Conservation (phyloP, 1,140 invertebrate genomes). For the Campoletis sonorensis region DNA sequence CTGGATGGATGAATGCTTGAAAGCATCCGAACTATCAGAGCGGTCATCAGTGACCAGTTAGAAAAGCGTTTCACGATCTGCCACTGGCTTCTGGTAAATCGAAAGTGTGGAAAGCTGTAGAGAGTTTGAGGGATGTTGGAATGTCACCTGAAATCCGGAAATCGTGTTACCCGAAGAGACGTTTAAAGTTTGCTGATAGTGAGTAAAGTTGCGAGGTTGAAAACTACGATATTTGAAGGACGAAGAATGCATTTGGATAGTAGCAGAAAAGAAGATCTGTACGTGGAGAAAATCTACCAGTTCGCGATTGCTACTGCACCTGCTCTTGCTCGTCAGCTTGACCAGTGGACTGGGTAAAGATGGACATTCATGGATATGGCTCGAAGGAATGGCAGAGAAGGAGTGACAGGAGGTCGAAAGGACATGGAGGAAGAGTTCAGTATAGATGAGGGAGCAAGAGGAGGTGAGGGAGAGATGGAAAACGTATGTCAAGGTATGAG, state of each 20-base stretch:
- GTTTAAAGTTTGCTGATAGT: not conserved
- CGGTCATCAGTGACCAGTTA: not conserved
- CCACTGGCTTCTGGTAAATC: not conserved
- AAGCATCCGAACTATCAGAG: not conserved
- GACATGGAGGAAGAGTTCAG: conserved; percentile 38
- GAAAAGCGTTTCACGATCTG: not conserved
- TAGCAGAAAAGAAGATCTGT: not conserved
- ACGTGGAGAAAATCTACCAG: not conserved
- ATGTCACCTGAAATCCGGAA: conserved; percentile 32
- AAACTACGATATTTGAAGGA: not conserved
- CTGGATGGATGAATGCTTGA: not conserved
- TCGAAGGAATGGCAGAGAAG: not conserved
- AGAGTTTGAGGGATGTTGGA: not conserved
- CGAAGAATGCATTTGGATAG: not conserved
- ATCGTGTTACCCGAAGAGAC: conserved; percentile 9
- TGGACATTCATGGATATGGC: conserved; percentile 23
- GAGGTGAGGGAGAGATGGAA: conserved; percentile 40
- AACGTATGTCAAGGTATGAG: conserved; percentile 76
- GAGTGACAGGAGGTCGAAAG: conserved; percentile 34
- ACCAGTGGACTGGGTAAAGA: not conserved
- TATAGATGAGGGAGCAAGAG: conserved; percentile 28
- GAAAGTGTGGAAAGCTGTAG: not conserved
- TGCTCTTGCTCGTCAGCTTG: not conserved
- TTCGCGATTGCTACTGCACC: not conserved
- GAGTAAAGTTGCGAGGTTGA: not conserved